These are phyloP conservation scores for Neosilurus hyrtlii DNA, from an alignment of 2,797 vertebrate genomes.

Conservation along the genomic window DNA sequence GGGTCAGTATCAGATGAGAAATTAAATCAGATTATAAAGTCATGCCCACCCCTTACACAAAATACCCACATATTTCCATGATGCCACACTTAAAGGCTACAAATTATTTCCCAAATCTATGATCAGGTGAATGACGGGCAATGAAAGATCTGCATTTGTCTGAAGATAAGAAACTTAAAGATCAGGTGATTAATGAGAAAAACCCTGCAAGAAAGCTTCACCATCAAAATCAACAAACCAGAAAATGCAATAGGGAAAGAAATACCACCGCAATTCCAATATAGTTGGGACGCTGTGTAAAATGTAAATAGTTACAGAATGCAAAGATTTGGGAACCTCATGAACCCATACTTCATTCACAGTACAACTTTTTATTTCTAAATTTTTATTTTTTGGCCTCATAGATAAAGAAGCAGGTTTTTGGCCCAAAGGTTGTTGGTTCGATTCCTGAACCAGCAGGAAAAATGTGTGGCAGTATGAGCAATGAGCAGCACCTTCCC, in stretches of 20 bases:
- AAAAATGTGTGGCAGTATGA: too few species aligned
- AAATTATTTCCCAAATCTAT: conserved; percentile 25
- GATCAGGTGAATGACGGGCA: conserved; percentile 29
- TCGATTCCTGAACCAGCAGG: too few species aligned
- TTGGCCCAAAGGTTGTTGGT: too few species aligned
- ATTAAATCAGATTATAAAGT: conserved; percentile 51
- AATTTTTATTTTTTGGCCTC: too few species aligned
- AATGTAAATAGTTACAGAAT: too few species aligned
- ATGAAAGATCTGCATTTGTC: conserved; percentile 16
- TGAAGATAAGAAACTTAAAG: conserved; percentile 33
- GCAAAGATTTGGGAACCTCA: too few species aligned
- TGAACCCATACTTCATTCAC: too few species aligned
- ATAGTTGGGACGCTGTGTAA: too few species aligned
- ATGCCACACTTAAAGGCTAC: conserved; percentile 42
- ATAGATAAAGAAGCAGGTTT: too few species aligned
- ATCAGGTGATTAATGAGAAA: conserved; percentile 52
- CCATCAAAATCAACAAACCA: conserved; percentile 61
- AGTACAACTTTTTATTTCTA: too few species aligned
- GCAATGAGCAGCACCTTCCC: too few species aligned
- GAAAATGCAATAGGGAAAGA: conserved; percentile 41
- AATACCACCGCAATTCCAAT: too few species aligned
- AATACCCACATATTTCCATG: conserved; percentile 43
- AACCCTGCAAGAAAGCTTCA: conserved; percentile 60
- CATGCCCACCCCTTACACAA: conserved; percentile 41
- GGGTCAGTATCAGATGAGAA: conserved; percentile 64